phyloP scores from a whole-genome alignment of 2,113 vertebrate species.

The Cercocebus atys region DNA sequence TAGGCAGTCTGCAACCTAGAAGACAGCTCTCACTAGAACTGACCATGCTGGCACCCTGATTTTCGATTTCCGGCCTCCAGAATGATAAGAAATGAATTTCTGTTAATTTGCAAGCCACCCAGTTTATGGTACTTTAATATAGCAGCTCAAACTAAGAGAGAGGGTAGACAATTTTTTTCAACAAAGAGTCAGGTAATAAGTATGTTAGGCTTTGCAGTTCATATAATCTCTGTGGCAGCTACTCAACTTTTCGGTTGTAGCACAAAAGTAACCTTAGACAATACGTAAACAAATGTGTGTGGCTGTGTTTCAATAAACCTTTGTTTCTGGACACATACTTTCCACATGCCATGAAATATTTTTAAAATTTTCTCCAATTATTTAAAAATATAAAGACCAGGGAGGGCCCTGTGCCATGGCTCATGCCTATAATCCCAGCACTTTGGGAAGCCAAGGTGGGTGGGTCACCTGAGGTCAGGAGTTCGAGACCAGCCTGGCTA shows the following conservation, averaged over 20 bases:
- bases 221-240: neutral
- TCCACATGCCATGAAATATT: neutral
- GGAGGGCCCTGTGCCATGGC: too few species aligned
- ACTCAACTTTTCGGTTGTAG: neutral
- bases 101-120: neutral
- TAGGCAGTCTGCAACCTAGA: neutral
- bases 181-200: neutral
- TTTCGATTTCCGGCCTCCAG: neutral
- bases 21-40: neutral
- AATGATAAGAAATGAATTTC: neutral
- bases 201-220: neutral
- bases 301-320: neutral
- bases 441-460: too few species aligned
- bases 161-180: neutral
- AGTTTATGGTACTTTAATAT: neutral
- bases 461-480: too few species aligned
- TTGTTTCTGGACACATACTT: neutral
- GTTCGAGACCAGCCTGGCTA: too few species aligned
- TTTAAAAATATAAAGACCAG: neutral
- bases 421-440: too few species aligned
- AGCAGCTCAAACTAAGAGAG: neutral
- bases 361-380: neutral
- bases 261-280: neutral
- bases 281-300: neutral
- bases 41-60: neutral